Evolutionary conservation across 2,113 vertebrate species (phyloP).

Genomic region (Ceyx melanurus): DNA sequence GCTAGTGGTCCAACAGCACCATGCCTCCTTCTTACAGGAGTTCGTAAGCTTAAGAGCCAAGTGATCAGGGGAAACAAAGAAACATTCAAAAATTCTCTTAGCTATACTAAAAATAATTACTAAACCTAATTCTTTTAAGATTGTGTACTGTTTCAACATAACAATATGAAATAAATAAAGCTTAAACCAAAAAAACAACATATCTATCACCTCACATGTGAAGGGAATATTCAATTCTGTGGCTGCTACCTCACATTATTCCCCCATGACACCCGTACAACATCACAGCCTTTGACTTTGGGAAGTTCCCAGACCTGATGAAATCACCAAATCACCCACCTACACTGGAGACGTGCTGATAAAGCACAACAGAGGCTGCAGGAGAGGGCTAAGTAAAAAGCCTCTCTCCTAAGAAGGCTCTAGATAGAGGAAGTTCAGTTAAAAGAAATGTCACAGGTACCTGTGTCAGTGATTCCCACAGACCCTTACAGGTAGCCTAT

Average conservation of each 20-base stretch:
- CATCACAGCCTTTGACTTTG: fast-evolving
- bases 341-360: neutral
- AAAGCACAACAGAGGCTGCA: neutral
- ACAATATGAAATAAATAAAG: neutral
- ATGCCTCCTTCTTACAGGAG: neutral
- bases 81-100: neutral
- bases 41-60: neutral
- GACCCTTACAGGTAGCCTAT: neutral
- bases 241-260: neutral
- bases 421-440: neutral
- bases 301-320: neutral
- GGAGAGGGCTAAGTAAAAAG: neutral
- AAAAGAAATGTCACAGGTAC: neutral
- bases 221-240: neutral
- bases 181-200: neutral
- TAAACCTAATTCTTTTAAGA: neutral
- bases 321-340: neutral
- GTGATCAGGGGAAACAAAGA: neutral
- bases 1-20: neutral
- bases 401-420: neutral
- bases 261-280: fast-evolving
- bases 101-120: neutral
- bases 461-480: neutral
- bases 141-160: neutral
- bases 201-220: fast-evolving